These are phyloP conservation scores for Leucophenga maculata DNA, from an alignment of 2,888 invertebrate genomes.

Conservation along the genomic window DNA sequence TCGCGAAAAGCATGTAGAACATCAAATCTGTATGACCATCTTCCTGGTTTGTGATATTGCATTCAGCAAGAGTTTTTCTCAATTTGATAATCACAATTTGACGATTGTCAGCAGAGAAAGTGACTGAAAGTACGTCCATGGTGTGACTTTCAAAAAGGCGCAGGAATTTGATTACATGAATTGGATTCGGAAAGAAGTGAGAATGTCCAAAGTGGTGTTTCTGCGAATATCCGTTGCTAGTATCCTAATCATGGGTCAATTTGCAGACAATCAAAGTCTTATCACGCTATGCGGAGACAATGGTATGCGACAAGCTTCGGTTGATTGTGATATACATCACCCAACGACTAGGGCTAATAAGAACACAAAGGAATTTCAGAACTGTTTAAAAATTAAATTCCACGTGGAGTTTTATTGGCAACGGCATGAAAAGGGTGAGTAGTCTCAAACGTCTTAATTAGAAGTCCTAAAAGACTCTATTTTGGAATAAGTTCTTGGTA, in stretches of 20 bases:
- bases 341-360: constrained; percentile 97
- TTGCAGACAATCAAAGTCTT: constrained; percentile 97
- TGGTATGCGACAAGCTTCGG: constrained; percentile 96
- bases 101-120: constrained; percentile 99
- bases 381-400: not conserved
- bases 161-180: constrained; percentile 98
- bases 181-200: constrained; percentile 98
- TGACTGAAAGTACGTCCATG: constrained; percentile 99
- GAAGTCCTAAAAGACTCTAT: too few species aligned
- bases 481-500: too few species aligned
- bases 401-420: constrained; percentile 74
- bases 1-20: constrained; percentile 98
- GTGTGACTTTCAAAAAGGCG: constrained; percentile 98
- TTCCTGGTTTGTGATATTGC: constrained; percentile 98
- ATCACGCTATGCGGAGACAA: constrained; percentile 76
- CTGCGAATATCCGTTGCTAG: constrained; percentile 93
- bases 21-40: constrained; percentile 98
- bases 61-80: constrained; percentile 99
- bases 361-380: constrained; percentile 88
- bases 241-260: constrained; percentile 93
- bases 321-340: constrained; percentile 99
- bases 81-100: constrained; percentile 99
- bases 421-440: constrained; percentile 12
- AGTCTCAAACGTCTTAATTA: too few species aligned
- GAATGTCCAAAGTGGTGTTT: constrained; percentile 96